Percentiles rank a stretch among this genome's conserved stretches.
These are phyloP conservation scores for Dryomyza anilis DNA, from an alignment of 2,888 invertebrate species.

Conservation along the genomic window DNA sequence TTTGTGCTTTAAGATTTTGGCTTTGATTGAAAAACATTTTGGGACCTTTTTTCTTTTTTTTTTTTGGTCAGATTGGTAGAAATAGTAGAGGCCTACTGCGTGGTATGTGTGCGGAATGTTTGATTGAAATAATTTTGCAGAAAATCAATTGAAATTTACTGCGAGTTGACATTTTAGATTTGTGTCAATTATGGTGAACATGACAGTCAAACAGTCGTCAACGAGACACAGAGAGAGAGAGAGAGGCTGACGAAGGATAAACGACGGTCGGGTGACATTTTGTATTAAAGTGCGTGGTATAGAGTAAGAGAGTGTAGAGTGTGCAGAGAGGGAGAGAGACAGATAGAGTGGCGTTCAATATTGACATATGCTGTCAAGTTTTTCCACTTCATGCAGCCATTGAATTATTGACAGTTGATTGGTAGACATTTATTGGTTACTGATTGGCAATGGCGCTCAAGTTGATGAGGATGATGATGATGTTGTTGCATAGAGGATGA, in stretches of 20 bases:
- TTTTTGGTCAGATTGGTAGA: too few relatives aligned
- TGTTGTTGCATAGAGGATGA: too few relatives aligned
- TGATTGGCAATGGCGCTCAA: neutral
- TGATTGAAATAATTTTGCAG: slow-evolving; percentile 13
- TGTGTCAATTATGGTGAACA: slow-evolving; percentile 28
- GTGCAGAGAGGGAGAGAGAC: too few relatives aligned
- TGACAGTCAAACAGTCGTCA: neutral
- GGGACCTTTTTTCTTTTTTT: too few relatives aligned
- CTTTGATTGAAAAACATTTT: too few relatives aligned
- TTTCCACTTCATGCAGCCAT: neutral
- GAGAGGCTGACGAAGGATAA: neutral
- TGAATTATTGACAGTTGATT: slow-evolving; percentile 12
- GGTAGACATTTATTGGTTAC: slow-evolving; percentile 17
- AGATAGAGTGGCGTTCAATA: neutral
- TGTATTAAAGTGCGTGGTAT: neutral
- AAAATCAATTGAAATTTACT: slow-evolving; percentile 29
- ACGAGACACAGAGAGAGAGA: too few relatives aligned
- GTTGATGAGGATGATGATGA: too few relatives aligned
- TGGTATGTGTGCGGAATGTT: too few relatives aligned
- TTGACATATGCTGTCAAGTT: slow-evolving; percentile 15
- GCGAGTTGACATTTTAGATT: slow-evolving; percentile 29
- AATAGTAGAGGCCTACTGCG: too few relatives aligned
- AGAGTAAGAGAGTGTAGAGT: too few relatives aligned
- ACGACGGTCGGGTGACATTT: neutral
- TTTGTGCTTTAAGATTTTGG: too few relatives aligned